Evolutionary conservation across 2,797 vertebrate genomes (phyloP), one percentile per base, ranked within the genome.

Genomic region (Amblyraja radiata): DNA sequence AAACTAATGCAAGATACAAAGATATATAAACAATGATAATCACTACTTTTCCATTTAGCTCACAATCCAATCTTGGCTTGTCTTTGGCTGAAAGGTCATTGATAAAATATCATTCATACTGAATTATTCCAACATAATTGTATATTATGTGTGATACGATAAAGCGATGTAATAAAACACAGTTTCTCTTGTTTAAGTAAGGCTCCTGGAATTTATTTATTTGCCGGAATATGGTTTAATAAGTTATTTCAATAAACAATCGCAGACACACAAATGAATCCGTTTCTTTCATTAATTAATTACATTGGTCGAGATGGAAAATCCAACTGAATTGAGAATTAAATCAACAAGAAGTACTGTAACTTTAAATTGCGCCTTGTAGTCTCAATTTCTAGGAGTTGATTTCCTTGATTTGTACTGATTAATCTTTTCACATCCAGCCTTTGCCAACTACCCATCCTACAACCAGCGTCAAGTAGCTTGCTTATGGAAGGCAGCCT

Each of bases 41-140:
- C 68, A 88, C 71, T 39, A 76, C 39, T 46, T 71, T 76, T 54
- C 71, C 36, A 88, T 68, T 65, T 88, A 63, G 9, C 71, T 13
- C 39, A 54, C 65, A 73, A 92, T 54, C 90, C 68, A 92, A 92
- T 92, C 90, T 54, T 74, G 68, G 18, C 5, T 10, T 92, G 39
- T 74, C 90, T 92, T 91, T 91, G 65, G 36, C 88, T 91, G 23
- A 73, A 73, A 91, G 90, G 90, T 92, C 71, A 76, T 58, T 76
- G 68, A 74, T 92, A 73, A 73, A 54, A 54, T 54, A 23, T 92
- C 6, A 28, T 91, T 92, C 68, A 54, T 2, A 25, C 65, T 76
- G 16, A 18, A 76, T 76, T 76, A 76, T 92, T 54, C 13, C 90
- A 54, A 92, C 39, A 76, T 92, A 73, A 76, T 92, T 92, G 39